Evolutionary conservation across 2,797 vertebrate genomes (phyloP), one percentile per base, ranked within the genome.

Genomic region (Alectoris magna): DNA sequence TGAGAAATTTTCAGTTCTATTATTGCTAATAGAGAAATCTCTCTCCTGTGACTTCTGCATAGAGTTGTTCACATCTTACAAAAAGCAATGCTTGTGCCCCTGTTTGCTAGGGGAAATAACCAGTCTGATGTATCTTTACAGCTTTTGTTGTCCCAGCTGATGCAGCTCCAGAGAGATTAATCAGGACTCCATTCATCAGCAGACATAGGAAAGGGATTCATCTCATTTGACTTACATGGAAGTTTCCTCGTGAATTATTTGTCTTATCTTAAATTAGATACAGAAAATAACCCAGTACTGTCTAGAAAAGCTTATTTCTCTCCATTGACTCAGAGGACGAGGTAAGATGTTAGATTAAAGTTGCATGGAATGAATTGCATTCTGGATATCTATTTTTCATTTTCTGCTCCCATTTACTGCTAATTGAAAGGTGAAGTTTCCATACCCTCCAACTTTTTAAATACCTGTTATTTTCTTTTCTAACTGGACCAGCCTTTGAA

Each of bases 11-110:
- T 75, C 76, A 74, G 11, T 10, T 67, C 9, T 1, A 10, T 46
- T 51, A 29, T 22, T 62, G 58, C n/a, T 43, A 66, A 64, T 31
- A 56, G 53, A 69, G 62, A 80, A 91, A 81, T 48, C 3, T 8
- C 8, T 71, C 38, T 77, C 49, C 31, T 0, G 3, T 24, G 34
- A 21, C 19, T 76, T 53, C 12, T 44, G 10, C 7, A 1, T 34
- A 38, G 41, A 80, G 56, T 66, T 72, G 34, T 34, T 34, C 34
- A 34, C 34, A 2, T 27, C 44, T 81, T 62, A 17, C 4, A 29
- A n/a, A 46, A 78, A 90, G 26, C 16, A 16, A 11, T 1, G 4
- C 1, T 51, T 0, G 0, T 71, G 14, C 5, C 26, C 23, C 12
- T 59, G 7, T 10, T 79, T 74, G n/a, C 0, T 2, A 14, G 22